These are phyloP conservation scores for Leucophenga montana DNA, from an alignment of 2,888 invertebrate genomes.

Conservation along the genomic window DNA sequence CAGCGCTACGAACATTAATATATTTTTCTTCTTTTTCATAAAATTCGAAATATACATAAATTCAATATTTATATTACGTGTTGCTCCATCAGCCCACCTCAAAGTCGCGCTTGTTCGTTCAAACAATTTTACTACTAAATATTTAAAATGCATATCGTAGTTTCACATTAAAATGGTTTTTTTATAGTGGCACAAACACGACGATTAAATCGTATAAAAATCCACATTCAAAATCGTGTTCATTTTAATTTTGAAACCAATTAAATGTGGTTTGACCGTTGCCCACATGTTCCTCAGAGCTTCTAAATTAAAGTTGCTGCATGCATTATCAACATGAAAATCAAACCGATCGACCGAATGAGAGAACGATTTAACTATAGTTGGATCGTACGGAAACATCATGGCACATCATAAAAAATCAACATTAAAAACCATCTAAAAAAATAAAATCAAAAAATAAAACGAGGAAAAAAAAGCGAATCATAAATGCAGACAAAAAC, in stretches of 20 bases:
- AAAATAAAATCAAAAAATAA: conserved; percentile 62
- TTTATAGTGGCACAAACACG: conserved; percentile 64
- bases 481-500: conserved; percentile 42
- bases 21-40: too few species aligned
- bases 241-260: conserved; percentile 59
- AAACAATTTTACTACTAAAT: too few species aligned
- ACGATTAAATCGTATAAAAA: conserved; percentile 65
- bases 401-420: conserved; percentile 63
- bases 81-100: too few species aligned
- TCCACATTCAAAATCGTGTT: conserved; percentile 68
- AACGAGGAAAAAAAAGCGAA: conserved; percentile 44
- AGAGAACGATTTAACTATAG: not conserved
- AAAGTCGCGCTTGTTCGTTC: too few species aligned
- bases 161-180: conserved; percentile 20
- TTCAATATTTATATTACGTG: too few species aligned
- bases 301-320: not conserved
- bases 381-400: conserved; percentile 16
- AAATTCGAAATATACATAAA: too few species aligned
- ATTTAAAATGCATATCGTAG: too few species aligned
- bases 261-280: conserved; percentile 48
- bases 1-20: too few species aligned
- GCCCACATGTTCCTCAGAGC: conserved; percentile 35
- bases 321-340: conserved; percentile 56
- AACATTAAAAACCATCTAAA: conserved; percentile 59
- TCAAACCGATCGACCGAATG: conserved; percentile 10